Evolutionary conservation across 2,888 invertebrate genomes (phyloP).

Genomic region (Eupithecia centaureata): DNA sequence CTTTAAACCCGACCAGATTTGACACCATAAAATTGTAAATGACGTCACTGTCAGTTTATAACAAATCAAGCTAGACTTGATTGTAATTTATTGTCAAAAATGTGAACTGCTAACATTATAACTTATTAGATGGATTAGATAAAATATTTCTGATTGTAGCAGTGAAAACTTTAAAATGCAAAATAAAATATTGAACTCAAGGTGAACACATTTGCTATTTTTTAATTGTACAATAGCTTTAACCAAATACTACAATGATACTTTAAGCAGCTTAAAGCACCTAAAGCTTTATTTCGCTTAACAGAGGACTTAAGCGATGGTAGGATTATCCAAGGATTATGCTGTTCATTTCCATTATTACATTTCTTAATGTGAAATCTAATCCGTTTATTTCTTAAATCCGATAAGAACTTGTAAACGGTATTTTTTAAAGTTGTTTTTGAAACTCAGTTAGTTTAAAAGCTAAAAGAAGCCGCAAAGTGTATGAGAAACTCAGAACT

Average conservation of each 20-base stretch:
- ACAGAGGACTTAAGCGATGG: neutral
- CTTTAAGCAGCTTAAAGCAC: neutral
- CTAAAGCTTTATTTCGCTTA: neutral
- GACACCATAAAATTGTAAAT: neutral
- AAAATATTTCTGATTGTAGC: neutral
- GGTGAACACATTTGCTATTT: neutral
- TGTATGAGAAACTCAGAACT: neutral
- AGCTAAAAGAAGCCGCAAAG: neutral
- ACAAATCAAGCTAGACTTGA: neutral
- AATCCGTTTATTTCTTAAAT: neutral
- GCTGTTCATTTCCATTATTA: neutral
- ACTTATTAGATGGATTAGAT: too few species aligned
- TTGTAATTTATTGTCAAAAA: neutral
- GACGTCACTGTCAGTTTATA: neutral
- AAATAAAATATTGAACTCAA: neutral
- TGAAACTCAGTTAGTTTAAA: neutral
- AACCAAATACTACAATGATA: neutral
- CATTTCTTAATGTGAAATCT: neutral
- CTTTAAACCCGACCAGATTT: too few species aligned
- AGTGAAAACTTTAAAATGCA: neutral
- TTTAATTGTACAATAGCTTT: neutral
- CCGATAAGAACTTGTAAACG: neutral
- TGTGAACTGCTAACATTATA: too few species aligned
- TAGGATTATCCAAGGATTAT: constrained; percentile 8
- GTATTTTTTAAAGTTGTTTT: neutral